Evolutionary conservation across 1,140 invertebrate genomes (phyloP), one percentile per base, ranked within the genome.

Genomic region (Diorhabda sublineata): DNA sequence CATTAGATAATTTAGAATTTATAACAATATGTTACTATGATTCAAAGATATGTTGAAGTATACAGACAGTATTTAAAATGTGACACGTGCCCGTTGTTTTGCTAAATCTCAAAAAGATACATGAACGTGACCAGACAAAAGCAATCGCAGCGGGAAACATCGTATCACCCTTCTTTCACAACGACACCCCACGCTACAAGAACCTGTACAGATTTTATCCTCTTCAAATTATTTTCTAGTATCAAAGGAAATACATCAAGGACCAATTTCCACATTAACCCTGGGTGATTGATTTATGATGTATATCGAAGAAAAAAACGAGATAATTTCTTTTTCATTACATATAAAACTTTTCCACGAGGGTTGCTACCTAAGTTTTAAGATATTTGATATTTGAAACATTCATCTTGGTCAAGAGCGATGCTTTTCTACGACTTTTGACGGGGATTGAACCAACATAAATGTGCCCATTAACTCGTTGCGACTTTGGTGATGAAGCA

Each of bases 41-140:
- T 52, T 52, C n/a, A 52, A 52, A 52, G 66, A 68, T 68, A 66
- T 8, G 60, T 26, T 68, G 67, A 68, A 71, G 70, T 71, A 64
- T 64, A 64, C 70, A 72, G 69, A 69, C 65, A 69, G 69, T 72
- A 67, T 69, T 69, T 69, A 72, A 69, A 72, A 63, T 61, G 58
- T 60, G 71, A 59, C 71, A 72, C 71, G 71, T 72, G 71, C 68
- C 42, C 59, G 43, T 60, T 66, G 65, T 65, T 68, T 56, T 62
- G 58, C 58, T 65, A 11, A 43, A 7, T 11, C 11, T 63, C 45
- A 67, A 72, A 41, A 52, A 71, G 70, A 71, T 69, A 64, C 67
- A 66, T 52, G 68, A 45, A 72, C 71, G 71, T 72, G 71, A 72
- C 71, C 61, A 66, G 67, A 72, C 71, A 72, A 72, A 69, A 68